Percentiles rank a stretch among this genome's conserved stretches.
phyloP scores from a whole-genome alignment of 2,113 vertebrate species.

The Colossoma macropomum region DNA sequence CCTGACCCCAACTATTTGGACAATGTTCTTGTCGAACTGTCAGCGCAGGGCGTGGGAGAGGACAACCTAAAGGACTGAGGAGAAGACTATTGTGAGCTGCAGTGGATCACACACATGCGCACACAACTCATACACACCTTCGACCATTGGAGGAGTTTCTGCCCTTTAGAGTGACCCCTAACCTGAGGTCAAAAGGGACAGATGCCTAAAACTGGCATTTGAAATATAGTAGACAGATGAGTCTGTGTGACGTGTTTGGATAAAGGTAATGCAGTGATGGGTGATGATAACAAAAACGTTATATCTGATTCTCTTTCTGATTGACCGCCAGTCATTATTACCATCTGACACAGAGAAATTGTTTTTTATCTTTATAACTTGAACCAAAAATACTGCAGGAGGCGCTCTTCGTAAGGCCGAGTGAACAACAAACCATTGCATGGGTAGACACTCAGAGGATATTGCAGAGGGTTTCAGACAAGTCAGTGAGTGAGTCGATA shows the following conservation, averaged over 20 bases:
- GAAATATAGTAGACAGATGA: neutral
- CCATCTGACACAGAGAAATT: neutral
- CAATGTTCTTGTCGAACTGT: constrained; percentile 92
- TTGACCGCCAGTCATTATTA: neutral
- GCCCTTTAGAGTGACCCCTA: neutral
- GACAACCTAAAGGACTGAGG: constrained; percentile 88
- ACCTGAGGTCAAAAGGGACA: neutral
- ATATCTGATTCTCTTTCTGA: neutral
- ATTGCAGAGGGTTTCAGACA: constrained; percentile 4
- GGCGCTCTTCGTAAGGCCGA: neutral
- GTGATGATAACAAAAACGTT: neutral
- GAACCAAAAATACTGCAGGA: constrained; percentile 4
- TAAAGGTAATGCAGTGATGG: neutral
- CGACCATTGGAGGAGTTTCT: constrained; percentile 7
- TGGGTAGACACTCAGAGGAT: neutral
- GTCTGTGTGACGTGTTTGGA: neutral
- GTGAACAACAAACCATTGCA: neutral
- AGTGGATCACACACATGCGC: constrained; percentile 25
- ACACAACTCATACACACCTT: constrained; percentile 24
- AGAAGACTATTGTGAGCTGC: constrained; percentile 26
- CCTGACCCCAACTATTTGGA: constrained; percentile 94
- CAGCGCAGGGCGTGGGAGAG: constrained; percentile 89
- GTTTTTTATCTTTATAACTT: neutral
- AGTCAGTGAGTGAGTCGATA: neutral
- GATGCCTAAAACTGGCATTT: neutral